Base-by-base conservation (phyloP, 2,797 vertebrate genomes). In the Lycodopsis pacificus region DNA sequence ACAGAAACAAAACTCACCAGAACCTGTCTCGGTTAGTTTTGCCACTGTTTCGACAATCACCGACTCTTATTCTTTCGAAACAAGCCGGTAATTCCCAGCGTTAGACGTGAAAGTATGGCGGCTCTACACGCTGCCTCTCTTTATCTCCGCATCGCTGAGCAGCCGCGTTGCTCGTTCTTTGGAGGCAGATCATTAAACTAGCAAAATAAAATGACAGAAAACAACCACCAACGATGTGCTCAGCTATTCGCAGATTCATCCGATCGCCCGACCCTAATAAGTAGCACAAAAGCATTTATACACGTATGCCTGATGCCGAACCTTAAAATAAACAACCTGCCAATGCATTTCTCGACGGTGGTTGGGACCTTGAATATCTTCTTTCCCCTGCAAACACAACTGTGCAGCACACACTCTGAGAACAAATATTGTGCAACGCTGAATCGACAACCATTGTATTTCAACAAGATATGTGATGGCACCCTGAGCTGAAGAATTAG, bases 401-500 rank as follows among this genome's bases (percentile, higher is more conserved):
- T 27, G 7, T 34, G 19, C n/a, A 22, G 20, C 53, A 13, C 27
- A 32, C 8, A 40, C 57, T 70, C 62, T 70, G 3, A n/a, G 30
- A 38, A 49, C 36, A 72, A 53, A 73, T 61, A 17, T 63, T 58
- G 48, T 63, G 57, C 76, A 32, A 3, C 25, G 42, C 38, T 49
- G 58, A 71, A 46, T n/a, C 77, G 61, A 71, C 65, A 27, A 25
- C 56, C 58, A 69, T 84, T 87, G 70, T 79, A 65, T 84, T 79
- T 48, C 22, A 80, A 61, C 75, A 61, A 65, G 54, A 72, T 57
- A 65, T 85, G 80, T 89, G 81, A 79, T 83, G 78, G 80, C 79
- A 83, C 76, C 80, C 54, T 87, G n/a, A 75, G 80, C 79, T 69
- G 71, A 90, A 82, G 70, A 81, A 88, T 86, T 80, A 87, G 63